Conservation (phyloP, 2,797 vertebrate species). For the Pelochelys cantorii region DNA sequence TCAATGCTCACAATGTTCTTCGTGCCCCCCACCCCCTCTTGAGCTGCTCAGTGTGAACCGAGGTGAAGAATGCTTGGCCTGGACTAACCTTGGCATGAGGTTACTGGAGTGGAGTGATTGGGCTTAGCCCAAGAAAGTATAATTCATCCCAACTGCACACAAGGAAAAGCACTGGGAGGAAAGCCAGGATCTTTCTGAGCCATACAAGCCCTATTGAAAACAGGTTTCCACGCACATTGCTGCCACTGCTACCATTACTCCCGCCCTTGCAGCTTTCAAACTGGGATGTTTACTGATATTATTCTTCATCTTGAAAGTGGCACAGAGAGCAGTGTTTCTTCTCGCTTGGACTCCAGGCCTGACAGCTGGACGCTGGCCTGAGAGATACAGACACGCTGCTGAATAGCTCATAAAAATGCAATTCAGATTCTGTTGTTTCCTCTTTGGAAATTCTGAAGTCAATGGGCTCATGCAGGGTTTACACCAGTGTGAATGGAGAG, state of each 20-base stretch:
- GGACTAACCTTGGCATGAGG: not conserved
- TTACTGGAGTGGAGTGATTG: not conserved
- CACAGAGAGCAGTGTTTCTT: not conserved
- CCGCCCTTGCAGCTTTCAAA: not conserved
- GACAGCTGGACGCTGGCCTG: not conserved
- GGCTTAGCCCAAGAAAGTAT: not conserved
- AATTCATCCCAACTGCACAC: not conserved
- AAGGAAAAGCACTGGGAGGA: constrained; percentile 3
- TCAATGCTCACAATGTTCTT: not conserved
- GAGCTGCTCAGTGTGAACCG: not conserved
- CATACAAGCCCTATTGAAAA: not conserved
- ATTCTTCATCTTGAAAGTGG: constrained; percentile 8
- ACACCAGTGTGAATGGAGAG: not conserved
- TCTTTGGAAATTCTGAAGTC: not conserved
- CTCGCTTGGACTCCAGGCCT: not conserved
- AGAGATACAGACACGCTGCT: not conserved
- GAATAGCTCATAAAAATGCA: not conserved
- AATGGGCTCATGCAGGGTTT: fast-evolving
- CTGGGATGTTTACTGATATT: not conserved
- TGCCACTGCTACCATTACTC: not conserved
- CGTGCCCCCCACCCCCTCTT: not conserved
- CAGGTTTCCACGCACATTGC: not conserved
- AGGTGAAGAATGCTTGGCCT: constrained; percentile 1
- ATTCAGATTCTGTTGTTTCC: not conserved
- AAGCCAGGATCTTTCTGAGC: constrained; percentile 14